A percentile compares a stretch with the other conserved stretches of the same genome.
These are phyloP conservation scores for Agriopis aurantiaria DNA, from an alignment of 2,888 invertebrate species.

Conservation along the genomic window DNA sequence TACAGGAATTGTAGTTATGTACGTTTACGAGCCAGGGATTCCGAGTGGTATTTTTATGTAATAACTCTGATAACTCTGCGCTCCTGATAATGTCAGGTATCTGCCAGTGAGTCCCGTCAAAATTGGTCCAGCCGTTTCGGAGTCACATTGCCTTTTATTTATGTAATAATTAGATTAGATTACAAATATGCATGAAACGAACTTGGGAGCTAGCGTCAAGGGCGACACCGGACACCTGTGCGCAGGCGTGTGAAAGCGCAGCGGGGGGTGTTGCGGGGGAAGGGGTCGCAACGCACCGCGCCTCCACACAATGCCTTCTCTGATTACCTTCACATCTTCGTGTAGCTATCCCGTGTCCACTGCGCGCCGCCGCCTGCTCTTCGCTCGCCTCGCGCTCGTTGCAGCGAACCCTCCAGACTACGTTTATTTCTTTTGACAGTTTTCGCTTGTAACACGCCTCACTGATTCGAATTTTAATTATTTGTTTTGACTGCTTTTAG, in stretches of 20 bases:
- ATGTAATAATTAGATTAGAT: background rate
- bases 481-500: constrained; percentile 45
- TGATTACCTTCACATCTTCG: constrained; percentile 81
- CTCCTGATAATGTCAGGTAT: too few species aligned
- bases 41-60: too few species aligned
- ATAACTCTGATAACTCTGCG: too few species aligned
- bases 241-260: constrained; percentile 82
- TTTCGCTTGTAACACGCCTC: constrained; percentile 71
- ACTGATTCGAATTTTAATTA: constrained; percentile 60
- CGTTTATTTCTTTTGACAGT: constrained; percentile 78
- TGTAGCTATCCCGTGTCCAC: constrained; percentile 72
- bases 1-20: too few species aligned
- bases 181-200: constrained; percentile 59
- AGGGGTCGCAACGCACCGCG: constrained; percentile 79
- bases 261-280: constrained; percentile 46
- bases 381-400: constrained; percentile 39
- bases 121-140: too few species aligned
- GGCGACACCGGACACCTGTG: constrained; percentile 85
- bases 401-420: constrained; percentile 61
- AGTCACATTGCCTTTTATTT: background rate
- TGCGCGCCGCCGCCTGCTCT: constrained; percentile 34
- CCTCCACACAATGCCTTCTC: constrained; percentile 83
- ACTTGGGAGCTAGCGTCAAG: constrained; percentile 76
- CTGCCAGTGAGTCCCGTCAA: too few species aligned
- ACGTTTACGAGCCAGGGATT: too few species aligned